These are phyloP conservation scores for Heteronetta atricapilla DNA, from an alignment of 2,113 vertebrate species.

Conservation along the genomic window DNA sequence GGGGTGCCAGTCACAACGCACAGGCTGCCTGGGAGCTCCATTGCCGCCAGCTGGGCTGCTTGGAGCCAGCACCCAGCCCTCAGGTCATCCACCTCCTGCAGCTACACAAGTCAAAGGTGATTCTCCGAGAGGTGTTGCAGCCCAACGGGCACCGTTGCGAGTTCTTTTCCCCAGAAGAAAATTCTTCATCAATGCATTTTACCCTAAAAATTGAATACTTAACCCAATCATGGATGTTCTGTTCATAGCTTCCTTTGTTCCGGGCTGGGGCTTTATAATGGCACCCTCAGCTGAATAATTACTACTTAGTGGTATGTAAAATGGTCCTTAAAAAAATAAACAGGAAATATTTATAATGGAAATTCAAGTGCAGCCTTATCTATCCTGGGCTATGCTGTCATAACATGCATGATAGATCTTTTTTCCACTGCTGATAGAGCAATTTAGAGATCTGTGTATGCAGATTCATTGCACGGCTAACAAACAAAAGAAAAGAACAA, in stretches of 20 bases:
- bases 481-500: background rate
- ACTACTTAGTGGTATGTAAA: too few species aligned
- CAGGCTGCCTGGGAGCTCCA: too few species aligned
- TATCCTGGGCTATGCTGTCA: background rate
- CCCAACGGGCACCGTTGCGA: too few species aligned
- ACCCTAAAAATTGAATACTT: background rate
- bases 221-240: background rate
- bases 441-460: background rate
- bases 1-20: too few species aligned
- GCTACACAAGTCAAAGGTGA: background rate
- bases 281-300: background rate
- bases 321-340: background rate
- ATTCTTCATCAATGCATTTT: background rate
- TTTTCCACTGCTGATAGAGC: background rate
- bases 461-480: background rate
- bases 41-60: too few species aligned
- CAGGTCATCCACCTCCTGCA: background rate
- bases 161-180: background rate
- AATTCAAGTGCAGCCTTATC: background rate
- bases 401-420: background rate
- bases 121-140: background rate
- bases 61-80: too few species aligned
- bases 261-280: accelerated
- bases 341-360: background rate
- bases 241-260: background rate